Base-by-base conservation (phyloP, 2,888 invertebrate genomes). In the Carterocephalus palaemon region DNA sequence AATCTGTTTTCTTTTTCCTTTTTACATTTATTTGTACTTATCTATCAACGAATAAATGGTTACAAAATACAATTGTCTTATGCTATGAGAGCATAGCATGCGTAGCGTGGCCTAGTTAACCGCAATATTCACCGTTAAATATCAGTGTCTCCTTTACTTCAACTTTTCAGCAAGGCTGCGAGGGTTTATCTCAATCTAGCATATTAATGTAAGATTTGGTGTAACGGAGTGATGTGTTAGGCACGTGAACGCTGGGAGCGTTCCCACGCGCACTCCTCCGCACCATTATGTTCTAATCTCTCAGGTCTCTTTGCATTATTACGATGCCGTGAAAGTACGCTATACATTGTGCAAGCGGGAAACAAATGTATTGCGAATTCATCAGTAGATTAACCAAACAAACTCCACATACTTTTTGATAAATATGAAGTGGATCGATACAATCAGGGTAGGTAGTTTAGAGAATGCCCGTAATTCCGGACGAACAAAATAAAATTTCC, bases 231-330 rank as follows among this genome's bases (percentile, higher is more conserved):
- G 76, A 74, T 74, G 78, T 74, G 72, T 64, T 64, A 63, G 72
- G 75, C 79, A 81, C 79, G 77, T 80, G 81, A 84, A 77, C 78
- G 75, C 84, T 86, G 86, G 84, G 86, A 86, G 84, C 71, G 73
- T 85, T 86, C 86, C 85, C 86, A 86, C 85, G 86, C 81, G 73
- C 66, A 81, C 85, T 82, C 85, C 85, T 83, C 81, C 82, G 74
- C 82, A 79, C 78, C 70, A 85, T 84, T 84, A 85, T 85, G 82
- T 82, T 83, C 76, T 82, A 83, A 84, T 83, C 81, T 84, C 80
- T 74, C 70, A 62, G 80, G 75, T 81, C 76, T 82, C 75, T 77
- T 83, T 80, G 74, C 74, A 79, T 82, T 85, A 84, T 80, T 82
- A 77, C 73, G 70, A 75, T 72, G 75, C 75, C 70, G 83, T 75